Evolutionary conservation across 92 coral and sea anemone species (phyloP), one percentile per base, ranked within the genome.

Genomic region (Pocillopora grandis): DNA sequence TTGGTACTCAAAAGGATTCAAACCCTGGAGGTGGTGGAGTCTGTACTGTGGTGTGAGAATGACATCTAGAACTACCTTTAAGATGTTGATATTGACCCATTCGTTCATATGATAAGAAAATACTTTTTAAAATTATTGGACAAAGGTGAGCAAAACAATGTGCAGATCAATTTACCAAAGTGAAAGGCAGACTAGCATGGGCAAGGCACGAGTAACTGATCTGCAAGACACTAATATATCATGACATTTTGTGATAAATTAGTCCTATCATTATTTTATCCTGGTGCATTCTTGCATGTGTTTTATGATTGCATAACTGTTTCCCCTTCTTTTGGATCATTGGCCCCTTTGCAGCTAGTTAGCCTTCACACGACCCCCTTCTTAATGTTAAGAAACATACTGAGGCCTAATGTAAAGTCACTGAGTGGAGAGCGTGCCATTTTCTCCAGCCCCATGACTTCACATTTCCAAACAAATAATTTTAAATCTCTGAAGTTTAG

Each of bases 1-100:
- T 27, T 27, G 27, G 78, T 67, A 87, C 93, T 2, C 98, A 93
- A 86, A 42, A 42, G 49, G 49, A 42, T 42, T 42, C 49, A 42
- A 42, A 42, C 49, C 49, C 3, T 7, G 7, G 49, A 42, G 49
- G 49, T 42, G 49, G 49, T 42, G 49, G 7, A 42, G 49, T 42
- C 49, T 42, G 49, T 1, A 42, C 49, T 1, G 49, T 42, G 49
- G 49, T 3, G 49, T 42, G 49, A 42, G 49, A 42, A 42, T 42
- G 49, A 42, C 49, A 42, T 42, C 49, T 42, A 42, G 49, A 42
- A 42, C 49, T 42, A 42, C 49, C 49, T 42, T 42, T 42, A 42
- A 42, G 49, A 42, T 42, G 49, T 42, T 42, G 49, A 1, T 42
- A 42, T 42, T 42, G 49, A 5, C 49, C 49, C 49, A 42, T 42